Evolutionary conservation across 2,113 vertebrate genomes (phyloP).

Genomic region (Malurus melanocephalus): DNA sequence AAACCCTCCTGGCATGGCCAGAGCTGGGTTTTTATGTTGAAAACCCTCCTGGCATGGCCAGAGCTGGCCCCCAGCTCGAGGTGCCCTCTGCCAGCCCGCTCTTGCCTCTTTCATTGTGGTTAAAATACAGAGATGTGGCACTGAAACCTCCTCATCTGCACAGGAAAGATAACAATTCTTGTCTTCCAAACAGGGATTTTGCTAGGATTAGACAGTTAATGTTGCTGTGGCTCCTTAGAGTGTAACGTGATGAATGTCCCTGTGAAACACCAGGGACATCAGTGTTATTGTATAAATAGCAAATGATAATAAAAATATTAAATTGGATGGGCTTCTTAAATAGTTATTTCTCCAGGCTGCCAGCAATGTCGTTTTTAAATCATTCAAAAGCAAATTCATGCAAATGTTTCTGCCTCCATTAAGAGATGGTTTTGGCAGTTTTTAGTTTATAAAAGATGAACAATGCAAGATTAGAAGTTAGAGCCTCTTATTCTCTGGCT

Average conservation of each 20-base stretch:
- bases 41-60: rapidly evolving
- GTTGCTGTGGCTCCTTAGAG: background rate
- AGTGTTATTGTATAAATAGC: background rate
- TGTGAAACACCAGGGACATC: background rate
- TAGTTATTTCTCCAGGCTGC: background rate
- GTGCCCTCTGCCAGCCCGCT: background rate
- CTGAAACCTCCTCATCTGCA: background rate
- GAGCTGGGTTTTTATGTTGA: no score
- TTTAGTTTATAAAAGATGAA: constrained; percentile 20
- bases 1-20: no score
- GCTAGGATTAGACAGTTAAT: background rate
- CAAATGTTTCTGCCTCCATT: constrained; percentile 4
- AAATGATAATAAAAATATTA: constrained; percentile 17
- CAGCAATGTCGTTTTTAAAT: background rate
- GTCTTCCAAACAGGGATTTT: background rate
- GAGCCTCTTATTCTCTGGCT: background rate
- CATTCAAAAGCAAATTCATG: background rate
- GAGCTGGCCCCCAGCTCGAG: background rate
- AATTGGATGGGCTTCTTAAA: background rate
- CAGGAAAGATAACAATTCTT: background rate
- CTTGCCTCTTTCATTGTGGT: background rate
- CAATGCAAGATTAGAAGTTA: background rate
- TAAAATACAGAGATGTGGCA: background rate
- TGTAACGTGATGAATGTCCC: background rate
- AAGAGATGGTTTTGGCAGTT: background rate